Evolutionary conservation across 2,888 invertebrate genomes (phyloP).

Genomic region (Drosophila buzzatii): DNA sequence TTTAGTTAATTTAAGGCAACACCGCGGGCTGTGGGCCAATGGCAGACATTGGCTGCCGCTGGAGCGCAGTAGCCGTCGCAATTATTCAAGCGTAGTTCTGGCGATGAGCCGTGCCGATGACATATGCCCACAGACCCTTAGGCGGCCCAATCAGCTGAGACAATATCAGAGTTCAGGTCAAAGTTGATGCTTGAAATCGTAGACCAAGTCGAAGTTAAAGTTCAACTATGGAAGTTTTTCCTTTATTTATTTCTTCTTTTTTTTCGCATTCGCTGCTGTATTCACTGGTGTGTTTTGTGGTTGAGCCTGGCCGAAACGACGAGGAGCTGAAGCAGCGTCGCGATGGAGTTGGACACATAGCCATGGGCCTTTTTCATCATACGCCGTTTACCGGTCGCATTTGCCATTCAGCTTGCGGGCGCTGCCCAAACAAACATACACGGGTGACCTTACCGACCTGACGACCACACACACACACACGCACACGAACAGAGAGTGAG

Average conservation of each 20-base stretch:
- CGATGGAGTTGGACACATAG: background rate
- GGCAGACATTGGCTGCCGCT: background rate
- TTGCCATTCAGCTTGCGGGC: conserved; percentile 41
- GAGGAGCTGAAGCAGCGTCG: background rate
- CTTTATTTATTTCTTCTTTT: background rate
- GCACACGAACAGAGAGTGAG: conserved; percentile 6
- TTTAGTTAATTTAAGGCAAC: conserved; percentile 62
- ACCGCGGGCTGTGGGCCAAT: conserved; percentile 7
- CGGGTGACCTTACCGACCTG: conserved; percentile 49
- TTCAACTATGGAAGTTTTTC: conserved; percentile 20
- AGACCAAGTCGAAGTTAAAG: conserved; percentile 25
- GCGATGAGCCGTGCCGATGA: conserved; percentile 41
- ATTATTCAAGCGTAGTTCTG: conserved; percentile 45
- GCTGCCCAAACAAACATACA: conserved; percentile 26
- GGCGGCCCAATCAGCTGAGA: conserved; percentile 49
- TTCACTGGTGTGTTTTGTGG: conserved; percentile 27
- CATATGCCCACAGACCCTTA: conserved; percentile 40
- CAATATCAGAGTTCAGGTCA: conserved; percentile 32
- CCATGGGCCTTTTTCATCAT: conserved; percentile 49
- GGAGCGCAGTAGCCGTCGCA: conserved; percentile 18
- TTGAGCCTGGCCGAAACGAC: conserved; percentile 14
- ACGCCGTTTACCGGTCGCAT: conserved; percentile 51
- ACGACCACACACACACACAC: conserved; percentile 43
- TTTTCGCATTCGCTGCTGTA: conserved; percentile 15
- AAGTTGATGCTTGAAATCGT: conserved; percentile 16